phyloP scores from a whole-genome alignment of 2,888 invertebrate species.

The Drosophila mimica region DNA sequence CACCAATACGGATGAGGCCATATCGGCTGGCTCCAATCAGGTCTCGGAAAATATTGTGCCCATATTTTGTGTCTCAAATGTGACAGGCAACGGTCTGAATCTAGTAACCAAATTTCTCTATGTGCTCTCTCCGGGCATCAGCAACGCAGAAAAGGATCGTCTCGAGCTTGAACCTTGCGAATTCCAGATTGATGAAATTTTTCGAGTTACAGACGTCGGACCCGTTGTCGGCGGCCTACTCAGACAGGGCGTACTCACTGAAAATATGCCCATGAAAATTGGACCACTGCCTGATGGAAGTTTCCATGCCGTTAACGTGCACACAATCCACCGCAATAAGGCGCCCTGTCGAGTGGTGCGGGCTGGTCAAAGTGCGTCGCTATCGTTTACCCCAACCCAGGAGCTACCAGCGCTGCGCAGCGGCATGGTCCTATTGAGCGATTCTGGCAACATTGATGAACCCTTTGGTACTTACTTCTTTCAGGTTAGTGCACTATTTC shows the following conservation, averaged over 20 bases:
- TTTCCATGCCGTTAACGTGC: constrained; percentile 91
- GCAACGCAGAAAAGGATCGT: constrained; percentile 88
- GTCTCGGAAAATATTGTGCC: constrained; percentile 89
- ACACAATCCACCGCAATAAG: constrained; percentile 95
- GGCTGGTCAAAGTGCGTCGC: constrained; percentile 95
- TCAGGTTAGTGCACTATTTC: constrained; percentile 85
- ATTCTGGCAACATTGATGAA: constrained; percentile 82
- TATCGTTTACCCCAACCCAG: constrained; percentile 87
- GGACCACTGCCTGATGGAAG: constrained; percentile 92
- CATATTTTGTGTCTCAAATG: constrained; percentile 95
- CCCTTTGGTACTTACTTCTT: constrained; percentile 88
- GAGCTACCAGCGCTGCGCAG: constrained; percentile 88
- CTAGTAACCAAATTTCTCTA: constrained; percentile 94
- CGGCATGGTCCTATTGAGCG: constrained; percentile 92
- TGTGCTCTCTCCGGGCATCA: constrained; percentile 90
- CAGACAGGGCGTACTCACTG: constrained; percentile 93
- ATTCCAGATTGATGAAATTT: constrained; percentile 98
- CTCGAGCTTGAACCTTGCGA: constrained; percentile 91
- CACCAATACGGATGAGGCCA: constrained; percentile 89
- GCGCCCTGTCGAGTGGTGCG: constrained; percentile 94
- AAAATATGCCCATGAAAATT: constrained; percentile 92
- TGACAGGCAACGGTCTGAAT: constrained; percentile 93
- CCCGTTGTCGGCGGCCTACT: constrained; percentile 94
- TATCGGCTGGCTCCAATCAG: constrained; percentile 89
- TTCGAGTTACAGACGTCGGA: constrained; percentile 92